Conservation (phyloP, 2,888 invertebrate genomes). For the Apotomis turbidana region DNA sequence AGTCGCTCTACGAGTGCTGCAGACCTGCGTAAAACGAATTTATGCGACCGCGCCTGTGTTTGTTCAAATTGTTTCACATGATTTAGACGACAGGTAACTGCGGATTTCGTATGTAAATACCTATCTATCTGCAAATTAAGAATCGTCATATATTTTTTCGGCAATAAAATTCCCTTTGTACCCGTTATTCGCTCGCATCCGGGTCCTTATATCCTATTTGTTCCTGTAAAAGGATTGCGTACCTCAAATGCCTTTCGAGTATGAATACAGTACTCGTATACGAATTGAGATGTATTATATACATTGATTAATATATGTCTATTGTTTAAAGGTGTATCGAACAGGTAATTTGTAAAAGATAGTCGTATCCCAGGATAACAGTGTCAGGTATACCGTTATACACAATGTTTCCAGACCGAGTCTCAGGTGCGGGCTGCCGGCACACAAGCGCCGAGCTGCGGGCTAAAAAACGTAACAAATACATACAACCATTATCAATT, state of each 20-base stretch:
- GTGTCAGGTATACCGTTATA: neutral
- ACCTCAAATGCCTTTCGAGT: neutral
- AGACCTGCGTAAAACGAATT: slow-evolving; percentile 72
- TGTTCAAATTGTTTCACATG: slow-evolving; percentile 69
- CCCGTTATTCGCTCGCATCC: slow-evolving; percentile 11
- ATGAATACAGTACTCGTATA: neutral
- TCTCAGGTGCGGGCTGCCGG: slow-evolving; percentile 16
- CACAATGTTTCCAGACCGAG: slow-evolving; percentile 2
- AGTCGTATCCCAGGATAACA: slow-evolving; percentile 7
- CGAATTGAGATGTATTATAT: neutral
- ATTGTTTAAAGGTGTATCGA: neutral
- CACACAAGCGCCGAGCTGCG: slow-evolving; percentile 9
- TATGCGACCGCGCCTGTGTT: slow-evolving; percentile 72
- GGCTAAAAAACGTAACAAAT: slow-evolving; percentile 60
- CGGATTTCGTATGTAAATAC: slow-evolving; percentile 46
- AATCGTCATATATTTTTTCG: slow-evolving; percentile 26
- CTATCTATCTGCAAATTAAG: slow-evolving; percentile 40
- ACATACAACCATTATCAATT: slow-evolving; percentile 72
- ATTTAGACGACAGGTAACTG: slow-evolving; percentile 64
- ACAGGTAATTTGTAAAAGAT: slow-evolving; percentile 2
- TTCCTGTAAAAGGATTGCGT: slow-evolving; percentile 5
- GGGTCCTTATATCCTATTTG: neutral
- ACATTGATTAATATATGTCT: neutral
- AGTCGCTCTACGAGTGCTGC: slow-evolving; percentile 63
- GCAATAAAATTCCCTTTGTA: slow-evolving; percentile 28